Conservation (phyloP, 2,797 vertebrate genomes). For the Platyrinchus mystaceus region DNA sequence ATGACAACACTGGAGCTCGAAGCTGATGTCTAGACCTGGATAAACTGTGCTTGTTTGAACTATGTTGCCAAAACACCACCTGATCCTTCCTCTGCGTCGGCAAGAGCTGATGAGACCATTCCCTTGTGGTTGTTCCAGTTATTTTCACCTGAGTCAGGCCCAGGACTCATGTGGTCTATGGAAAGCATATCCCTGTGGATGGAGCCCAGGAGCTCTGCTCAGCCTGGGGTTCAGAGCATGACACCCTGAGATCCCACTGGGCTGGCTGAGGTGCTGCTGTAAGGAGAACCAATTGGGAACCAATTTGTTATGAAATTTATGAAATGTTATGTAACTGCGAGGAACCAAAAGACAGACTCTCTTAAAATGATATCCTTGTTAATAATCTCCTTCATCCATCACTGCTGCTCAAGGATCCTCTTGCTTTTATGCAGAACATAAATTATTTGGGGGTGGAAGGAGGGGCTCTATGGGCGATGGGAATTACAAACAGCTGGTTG, state of each 20-base stretch:
- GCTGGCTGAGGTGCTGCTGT: background rate
- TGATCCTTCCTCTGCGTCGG: fast-evolving
- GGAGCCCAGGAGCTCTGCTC: background rate
- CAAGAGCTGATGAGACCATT: background rate
- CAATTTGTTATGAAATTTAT: slow-evolving; percentile 13
- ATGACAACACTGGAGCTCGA: background rate
- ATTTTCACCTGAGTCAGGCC: background rate
- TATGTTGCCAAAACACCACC: background rate
- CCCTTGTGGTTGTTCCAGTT: no score
- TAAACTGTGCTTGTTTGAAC: background rate
- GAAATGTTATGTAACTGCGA: background rate
- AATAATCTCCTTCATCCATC: slow-evolving; percentile 65
- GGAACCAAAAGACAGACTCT: slow-evolving; percentile 37
- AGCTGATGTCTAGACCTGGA: background rate
- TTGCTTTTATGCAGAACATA: slow-evolving; percentile 1
- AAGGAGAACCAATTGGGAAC: background rate
- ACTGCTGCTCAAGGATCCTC: slow-evolving; percentile 50
- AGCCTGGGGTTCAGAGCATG: background rate
- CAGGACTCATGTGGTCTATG: fast-evolving
- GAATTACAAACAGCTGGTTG: slow-evolving; percentile 49
- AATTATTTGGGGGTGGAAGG: background rate
- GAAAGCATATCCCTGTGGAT: background rate
- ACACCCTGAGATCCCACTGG: fast-evolving
- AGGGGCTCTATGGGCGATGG: background rate
- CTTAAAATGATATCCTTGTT: slow-evolving; percentile 50